phyloP scores from a whole-genome alignment of 2,113 vertebrate species.

The Morone saxatilis region DNA sequence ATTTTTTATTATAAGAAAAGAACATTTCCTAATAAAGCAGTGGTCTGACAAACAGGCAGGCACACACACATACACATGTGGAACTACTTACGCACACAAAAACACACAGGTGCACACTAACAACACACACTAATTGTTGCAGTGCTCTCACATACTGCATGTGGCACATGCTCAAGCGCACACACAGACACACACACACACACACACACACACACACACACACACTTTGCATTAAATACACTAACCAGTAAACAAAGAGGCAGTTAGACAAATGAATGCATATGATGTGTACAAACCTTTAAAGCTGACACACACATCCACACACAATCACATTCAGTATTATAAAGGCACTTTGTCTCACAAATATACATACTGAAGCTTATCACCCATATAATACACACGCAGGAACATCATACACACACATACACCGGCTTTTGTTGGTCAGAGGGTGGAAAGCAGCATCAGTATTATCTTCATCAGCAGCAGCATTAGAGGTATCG shows the following conservation, averaged over 20 bases:
- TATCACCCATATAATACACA: conserved; percentile 14
- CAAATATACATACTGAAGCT: conserved; percentile 21
- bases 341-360: conserved; percentile 3
- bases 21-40: conserved; percentile 42
- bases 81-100: neutral
- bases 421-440: neutral
- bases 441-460: conserved; percentile 32
- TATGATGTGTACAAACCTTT: conserved; percentile 15
- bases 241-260: conserved; percentile 11
- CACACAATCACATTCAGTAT: neutral
- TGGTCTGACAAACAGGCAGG: conserved; percentile 24
- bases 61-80: neutral
- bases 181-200: neutral
- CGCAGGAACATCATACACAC: neutral
- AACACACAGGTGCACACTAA: neutral
- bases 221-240: conserved; percentile 21
- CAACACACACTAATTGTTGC: neutral
- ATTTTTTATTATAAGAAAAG: conserved; percentile 51
- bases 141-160: neutral
- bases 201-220: neutral
- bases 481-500: conserved; percentile 53
- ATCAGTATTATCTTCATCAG: conserved; percentile 47
- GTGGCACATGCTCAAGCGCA: neutral
- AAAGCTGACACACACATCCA: neutral
- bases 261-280: conserved; percentile 17